Percentiles rank a stretch among this genome's conserved stretches.
These are phyloP conservation scores for Sycophila texana DNA, from an alignment of 2,888 invertebrate species.

Conservation along the genomic window DNA sequence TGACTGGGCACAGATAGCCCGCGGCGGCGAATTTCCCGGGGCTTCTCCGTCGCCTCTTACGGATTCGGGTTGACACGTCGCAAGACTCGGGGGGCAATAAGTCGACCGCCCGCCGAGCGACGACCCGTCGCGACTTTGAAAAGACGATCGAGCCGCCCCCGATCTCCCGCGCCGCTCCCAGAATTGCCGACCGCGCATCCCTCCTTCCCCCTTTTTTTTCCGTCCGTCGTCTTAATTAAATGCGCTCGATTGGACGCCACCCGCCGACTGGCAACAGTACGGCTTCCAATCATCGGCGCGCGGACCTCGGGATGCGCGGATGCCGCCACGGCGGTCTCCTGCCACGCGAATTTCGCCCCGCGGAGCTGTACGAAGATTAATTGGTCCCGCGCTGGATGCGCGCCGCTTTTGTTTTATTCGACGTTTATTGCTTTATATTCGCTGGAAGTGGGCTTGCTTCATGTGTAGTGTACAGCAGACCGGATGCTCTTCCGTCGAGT, in stretches of 20 bases:
- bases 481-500: no score
- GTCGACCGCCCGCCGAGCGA: slow-evolving; percentile 33
- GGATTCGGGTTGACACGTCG: slow-evolving; percentile 2
- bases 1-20: not conserved
- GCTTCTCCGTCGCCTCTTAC: not conserved
- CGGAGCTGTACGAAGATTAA: slow-evolving; percentile 37
- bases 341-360: slow-evolving; percentile 3
- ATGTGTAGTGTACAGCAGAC: no score
- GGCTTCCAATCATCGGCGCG: slow-evolving; percentile 37
- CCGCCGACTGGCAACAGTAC: slow-evolving; percentile 28
- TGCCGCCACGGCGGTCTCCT: not conserved
- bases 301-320: not conserved
- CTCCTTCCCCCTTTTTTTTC: not conserved
- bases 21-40: not conserved
- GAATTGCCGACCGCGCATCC: slow-evolving; percentile 23
- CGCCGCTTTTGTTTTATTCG: not conserved
- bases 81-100: slow-evolving; percentile 28
- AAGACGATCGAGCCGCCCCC: slow-evolving; percentile 17
- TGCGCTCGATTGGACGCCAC: slow-evolving; percentile 49
- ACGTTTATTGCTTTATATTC: not conserved
- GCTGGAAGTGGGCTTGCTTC: no score
- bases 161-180: not conserved
- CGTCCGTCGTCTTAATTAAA: slow-evolving; percentile 41
- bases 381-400: not conserved
- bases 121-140: slow-evolving; percentile 31